These are phyloP conservation scores for Acanthiza pusilla DNA, from an alignment of 2,797 vertebrate species.

Conservation along the genomic window DNA sequence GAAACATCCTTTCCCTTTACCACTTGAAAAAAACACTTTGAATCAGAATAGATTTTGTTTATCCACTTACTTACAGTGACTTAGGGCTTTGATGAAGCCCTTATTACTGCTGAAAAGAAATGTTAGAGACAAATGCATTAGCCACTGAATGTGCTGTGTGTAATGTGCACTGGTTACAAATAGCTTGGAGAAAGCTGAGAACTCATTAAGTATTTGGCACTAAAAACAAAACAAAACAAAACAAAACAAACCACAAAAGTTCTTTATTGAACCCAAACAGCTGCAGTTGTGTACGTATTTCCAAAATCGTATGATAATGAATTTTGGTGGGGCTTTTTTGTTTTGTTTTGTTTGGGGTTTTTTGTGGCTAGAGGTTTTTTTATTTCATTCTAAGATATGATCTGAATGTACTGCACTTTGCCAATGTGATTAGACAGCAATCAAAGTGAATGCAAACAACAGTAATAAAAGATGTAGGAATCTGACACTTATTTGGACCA, in stretches of 20 bases:
- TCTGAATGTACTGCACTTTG: neutral
- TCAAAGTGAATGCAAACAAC: neutral
- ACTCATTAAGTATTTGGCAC: neutral
- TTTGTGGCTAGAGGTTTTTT: neutral
- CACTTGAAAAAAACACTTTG: neutral
- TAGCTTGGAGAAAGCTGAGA: neutral
- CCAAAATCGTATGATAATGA: neutral
- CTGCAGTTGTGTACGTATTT: neutral
- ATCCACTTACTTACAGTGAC: neutral
- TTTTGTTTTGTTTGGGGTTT: neutral
- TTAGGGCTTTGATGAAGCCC: neutral
- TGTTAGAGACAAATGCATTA: neutral
- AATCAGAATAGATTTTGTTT: neutral
- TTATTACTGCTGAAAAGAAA: neutral
- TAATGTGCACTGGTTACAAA: neutral
- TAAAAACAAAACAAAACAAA: neutral
- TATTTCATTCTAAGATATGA: neutral
- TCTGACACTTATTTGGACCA: neutral
- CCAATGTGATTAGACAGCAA: neutral
- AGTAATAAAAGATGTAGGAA: neutral
- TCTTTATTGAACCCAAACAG: neutral
- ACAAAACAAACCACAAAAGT: neutral
- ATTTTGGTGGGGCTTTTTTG: neutral
- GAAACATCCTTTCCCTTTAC: neutral
- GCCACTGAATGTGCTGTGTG: neutral